Evolutionary conservation across 2,113 vertebrate species (phyloP).

Genomic region (Aepyceros melampus): DNA sequence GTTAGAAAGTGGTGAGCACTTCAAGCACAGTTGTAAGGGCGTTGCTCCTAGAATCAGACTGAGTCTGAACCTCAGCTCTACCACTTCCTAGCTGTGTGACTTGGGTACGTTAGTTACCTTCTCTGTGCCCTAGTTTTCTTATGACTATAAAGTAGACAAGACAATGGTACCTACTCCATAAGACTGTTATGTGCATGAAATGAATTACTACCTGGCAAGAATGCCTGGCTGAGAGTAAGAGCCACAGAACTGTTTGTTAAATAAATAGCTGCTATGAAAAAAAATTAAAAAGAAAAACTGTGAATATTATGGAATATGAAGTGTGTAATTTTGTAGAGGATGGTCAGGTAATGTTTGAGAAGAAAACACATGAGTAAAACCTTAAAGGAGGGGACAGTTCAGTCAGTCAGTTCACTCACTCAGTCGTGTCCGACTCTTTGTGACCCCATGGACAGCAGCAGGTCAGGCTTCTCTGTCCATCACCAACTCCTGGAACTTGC

Average conservation of each 20-base stretch:
- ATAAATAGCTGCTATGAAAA: neutral
- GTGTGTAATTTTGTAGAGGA: neutral
- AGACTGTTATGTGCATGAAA: neutral
- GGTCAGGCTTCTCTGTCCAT: rapidly evolving
- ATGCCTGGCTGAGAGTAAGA: neutral
- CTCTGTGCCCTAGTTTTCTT: neutral
- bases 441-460: neutral
- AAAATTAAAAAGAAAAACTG: neutral
- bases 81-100: neutral
- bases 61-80: neutral
- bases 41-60: neutral
- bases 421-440: neutral
- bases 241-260: neutral
- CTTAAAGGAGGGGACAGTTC: neutral
- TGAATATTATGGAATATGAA: neutral
- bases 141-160: neutral
- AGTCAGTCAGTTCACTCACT: neutral
- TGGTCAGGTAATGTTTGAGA: neutral
- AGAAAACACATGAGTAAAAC: neutral
- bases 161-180: neutral
- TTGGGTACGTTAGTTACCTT: neutral
- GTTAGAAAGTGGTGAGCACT: neutral
- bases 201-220: neutral
- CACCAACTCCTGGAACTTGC: rapidly evolving
- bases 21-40: neutral